These are phyloP conservation scores for Coptotermes formosanus DNA, from an alignment of 1,140 invertebrate species.

Conservation along the genomic window DNA sequence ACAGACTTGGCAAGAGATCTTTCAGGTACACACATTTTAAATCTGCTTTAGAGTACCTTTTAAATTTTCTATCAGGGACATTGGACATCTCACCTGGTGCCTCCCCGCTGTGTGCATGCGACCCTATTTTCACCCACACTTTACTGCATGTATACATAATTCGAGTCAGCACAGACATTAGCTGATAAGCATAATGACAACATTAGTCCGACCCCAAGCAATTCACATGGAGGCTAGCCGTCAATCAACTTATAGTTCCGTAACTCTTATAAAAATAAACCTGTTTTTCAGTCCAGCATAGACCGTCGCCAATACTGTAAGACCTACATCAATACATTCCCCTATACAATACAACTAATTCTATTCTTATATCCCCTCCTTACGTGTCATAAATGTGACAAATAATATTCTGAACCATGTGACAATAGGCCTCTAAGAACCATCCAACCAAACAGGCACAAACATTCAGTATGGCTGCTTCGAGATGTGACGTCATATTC, in stretches of 20 bases:
- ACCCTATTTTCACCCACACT: neutral
- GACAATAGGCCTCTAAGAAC: neutral
- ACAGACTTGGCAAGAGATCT: neutral
- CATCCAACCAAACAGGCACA: neutral
- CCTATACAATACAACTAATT: neutral
- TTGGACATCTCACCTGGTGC: neutral
- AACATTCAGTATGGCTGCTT: conserved; percentile 11
- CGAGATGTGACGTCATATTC: neutral
- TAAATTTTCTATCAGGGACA: neutral
- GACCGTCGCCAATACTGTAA: neutral
- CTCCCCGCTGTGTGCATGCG: neutral
- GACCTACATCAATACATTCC: neutral
- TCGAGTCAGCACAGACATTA: neutral
- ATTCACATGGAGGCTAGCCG: neutral
- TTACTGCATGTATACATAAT: neutral
- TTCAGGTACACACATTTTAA: neutral
- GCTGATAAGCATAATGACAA: neutral
- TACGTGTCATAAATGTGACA: neutral
- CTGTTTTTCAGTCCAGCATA: neutral
- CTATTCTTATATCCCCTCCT: conserved; percentile 3
- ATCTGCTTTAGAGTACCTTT: neutral
- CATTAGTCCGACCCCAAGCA: neutral
- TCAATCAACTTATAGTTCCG: neutral
- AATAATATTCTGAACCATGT: neutral
- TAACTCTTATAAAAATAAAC: conserved; percentile 1